Base-by-base conservation (phyloP, 2,888 invertebrate genomes). In the Acleris emargana region DNA sequence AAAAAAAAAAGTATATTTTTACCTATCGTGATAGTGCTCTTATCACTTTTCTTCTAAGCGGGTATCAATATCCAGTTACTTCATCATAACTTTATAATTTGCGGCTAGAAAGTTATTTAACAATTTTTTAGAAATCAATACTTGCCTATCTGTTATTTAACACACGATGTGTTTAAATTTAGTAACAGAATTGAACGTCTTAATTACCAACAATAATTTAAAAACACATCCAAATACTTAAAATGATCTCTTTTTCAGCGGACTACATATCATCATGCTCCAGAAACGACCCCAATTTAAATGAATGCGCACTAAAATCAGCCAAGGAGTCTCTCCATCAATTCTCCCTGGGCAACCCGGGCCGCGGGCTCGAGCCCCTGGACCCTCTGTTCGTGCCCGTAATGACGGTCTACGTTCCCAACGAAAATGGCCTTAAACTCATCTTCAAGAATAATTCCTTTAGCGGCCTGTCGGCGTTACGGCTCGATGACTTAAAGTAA, bases 371-470 rank as follows among this genome's bases (percentile, higher is more conserved):
- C 2, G 72, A 75, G 5, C 74, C 86, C 3, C 67, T 89, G 59
- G 87, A 88, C 45, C 87, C 87, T 0, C 70, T 88, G 3, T 83
- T 77, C 60, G 86, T 88, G 0, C 73, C 79, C 42, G 79, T 84
- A 72, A 84, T 89, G 81, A 79, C 76, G 0, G 81, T 86, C 0
- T 84, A 76, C 51, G 78, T 88, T 0, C 88, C 88, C 0, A 86
- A 88, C 43, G 81, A 87, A 58, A 84, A 84, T 62, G 88, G 87
- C 0, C 69, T 88, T 1, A 86, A 82, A 67, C 64, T 88, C 20
- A 69, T 76, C 0, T 89, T 88, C 62, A 83, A 81, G 58, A 81
- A 88, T 7, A 88, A 88, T 59, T 73, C 80, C 50, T 88, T 89
- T 58, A 81, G 76, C 18, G 88, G 88, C 11, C 74, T 89, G 22